These are phyloP conservation scores for Petrolisthes cinctipes DNA, from an alignment of 2,888 invertebrate genomes.

Conservation along the genomic window DNA sequence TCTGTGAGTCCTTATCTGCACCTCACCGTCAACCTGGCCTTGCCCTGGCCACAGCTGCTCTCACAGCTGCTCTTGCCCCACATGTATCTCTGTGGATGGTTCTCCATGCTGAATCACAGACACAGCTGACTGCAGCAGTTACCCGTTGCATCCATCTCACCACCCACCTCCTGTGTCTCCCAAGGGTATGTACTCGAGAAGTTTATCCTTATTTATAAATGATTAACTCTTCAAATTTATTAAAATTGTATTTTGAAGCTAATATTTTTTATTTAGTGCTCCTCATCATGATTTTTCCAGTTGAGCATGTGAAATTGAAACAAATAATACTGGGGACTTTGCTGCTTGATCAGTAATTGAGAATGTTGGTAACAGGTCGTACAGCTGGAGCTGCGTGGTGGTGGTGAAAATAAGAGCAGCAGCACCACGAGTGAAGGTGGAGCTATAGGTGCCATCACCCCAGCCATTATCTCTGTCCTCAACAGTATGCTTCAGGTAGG, in stretches of 20 bases:
- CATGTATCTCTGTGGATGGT: conserved; percentile 59
- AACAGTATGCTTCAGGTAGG: conserved; percentile 45
- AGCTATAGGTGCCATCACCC: conserved; percentile 26
- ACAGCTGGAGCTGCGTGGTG: conserved; percentile 48
- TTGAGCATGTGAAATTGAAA: neutral
- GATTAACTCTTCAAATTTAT: too few species aligned
- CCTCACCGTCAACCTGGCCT: conserved; percentile 58
- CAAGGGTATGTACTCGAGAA: conserved; percentile 21
- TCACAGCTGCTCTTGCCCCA: conserved; percentile 57
- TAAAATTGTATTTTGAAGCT: too few species aligned
- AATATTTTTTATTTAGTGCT: too few species aligned
- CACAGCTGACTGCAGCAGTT: conserved; percentile 49
- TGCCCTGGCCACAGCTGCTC: conserved; percentile 59
- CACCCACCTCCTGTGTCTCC: conserved; percentile 57
- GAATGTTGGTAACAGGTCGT: conserved; percentile 32
- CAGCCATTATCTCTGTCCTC: conserved; percentile 38
- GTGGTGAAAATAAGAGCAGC: conserved; percentile 2
- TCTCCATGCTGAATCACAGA: conserved; percentile 52
- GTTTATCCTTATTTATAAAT: too few species aligned
- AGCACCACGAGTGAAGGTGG: neutral
- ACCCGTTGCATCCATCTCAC: conserved; percentile 59
- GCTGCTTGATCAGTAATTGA: neutral
- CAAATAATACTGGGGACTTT: neutral
- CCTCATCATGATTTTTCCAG: too few species aligned
- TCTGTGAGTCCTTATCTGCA: conserved; percentile 52